Conservation (phyloP, 2,888 invertebrate genomes). For the Diaphora mendica region DNA sequence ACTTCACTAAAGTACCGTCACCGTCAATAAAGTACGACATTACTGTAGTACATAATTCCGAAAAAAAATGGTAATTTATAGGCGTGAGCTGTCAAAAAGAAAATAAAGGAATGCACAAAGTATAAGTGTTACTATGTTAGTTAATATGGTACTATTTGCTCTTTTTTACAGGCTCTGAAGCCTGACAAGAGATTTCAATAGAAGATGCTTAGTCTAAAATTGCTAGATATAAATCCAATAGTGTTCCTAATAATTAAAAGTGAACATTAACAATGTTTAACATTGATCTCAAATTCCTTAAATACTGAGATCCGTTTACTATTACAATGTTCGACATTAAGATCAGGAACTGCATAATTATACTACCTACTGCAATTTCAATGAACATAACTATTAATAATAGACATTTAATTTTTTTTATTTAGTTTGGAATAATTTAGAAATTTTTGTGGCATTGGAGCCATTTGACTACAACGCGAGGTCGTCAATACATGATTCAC, state of each 20-base stretch:
- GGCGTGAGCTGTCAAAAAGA: too few relatives aligned
- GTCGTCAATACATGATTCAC: too few relatives aligned
- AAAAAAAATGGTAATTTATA: too few relatives aligned
- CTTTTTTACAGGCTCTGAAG: background rate
- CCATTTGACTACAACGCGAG: too few relatives aligned
- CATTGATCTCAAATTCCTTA: background rate
- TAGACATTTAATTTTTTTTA: too few relatives aligned
- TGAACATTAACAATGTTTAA: background rate
- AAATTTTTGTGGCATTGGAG: too few relatives aligned
- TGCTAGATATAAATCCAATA: background rate
- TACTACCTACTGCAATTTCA: background rate
- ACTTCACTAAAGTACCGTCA: too few relatives aligned
- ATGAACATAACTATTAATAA: too few relatives aligned
- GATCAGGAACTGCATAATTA: background rate
- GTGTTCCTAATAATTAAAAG: background rate
- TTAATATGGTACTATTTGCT: background rate
- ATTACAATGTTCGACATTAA: background rate
- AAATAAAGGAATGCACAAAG: too few relatives aligned
- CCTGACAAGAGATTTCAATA: background rate
- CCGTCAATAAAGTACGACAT: too few relatives aligned
- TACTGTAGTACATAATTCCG: too few relatives aligned
- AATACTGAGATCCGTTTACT: background rate
- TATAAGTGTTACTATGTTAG: background rate
- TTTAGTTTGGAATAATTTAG: background rate
- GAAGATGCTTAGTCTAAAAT: background rate